These are phyloP conservation scores for Silurus glanis DNA, from an alignment of 2,113 vertebrate genomes.

Conservation along the genomic window DNA sequence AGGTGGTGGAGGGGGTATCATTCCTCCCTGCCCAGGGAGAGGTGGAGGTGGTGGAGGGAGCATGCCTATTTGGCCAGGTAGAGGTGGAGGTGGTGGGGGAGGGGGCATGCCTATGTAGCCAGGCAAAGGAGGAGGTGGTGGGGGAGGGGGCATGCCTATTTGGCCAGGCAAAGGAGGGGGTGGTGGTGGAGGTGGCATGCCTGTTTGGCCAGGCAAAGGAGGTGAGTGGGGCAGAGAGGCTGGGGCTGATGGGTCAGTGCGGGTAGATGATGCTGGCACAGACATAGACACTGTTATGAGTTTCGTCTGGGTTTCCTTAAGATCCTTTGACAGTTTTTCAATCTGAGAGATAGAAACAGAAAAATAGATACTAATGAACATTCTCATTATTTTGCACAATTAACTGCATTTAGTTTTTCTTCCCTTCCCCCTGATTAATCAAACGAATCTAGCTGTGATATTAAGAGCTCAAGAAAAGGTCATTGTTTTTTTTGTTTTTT, in stretches of 20 bases:
- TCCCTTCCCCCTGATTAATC: not conserved
- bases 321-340: conserved; percentile 77
- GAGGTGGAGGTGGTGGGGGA: conserved; percentile 55
- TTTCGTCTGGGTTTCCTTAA: conserved; percentile 78
- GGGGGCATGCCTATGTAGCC: conserved; percentile 46
- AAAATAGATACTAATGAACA: not conserved
- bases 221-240: conserved; percentile 38
- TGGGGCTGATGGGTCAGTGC: not conserved
- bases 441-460: not conserved
- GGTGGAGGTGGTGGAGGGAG: conserved; percentile 59
- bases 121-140: conserved; percentile 60
- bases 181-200: conserved; percentile 45
- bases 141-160: conserved; percentile 42
- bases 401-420: not conserved
- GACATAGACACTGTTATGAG: conserved; percentile 69
- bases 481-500: not conserved
- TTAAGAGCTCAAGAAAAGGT: not conserved
- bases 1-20: conserved; percentile 64
- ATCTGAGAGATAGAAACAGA: conserved; percentile 63
- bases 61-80: conserved; percentile 52
- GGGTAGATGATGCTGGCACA: conserved; percentile 12
- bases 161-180: conserved; percentile 61
- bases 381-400: not conserved
- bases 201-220: conserved; percentile 49
- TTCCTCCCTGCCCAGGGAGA: conserved; percentile 3